Evolutionary conservation across 2,888 invertebrate species (phyloP).

Genomic region (Drosophila mettleri): DNA sequence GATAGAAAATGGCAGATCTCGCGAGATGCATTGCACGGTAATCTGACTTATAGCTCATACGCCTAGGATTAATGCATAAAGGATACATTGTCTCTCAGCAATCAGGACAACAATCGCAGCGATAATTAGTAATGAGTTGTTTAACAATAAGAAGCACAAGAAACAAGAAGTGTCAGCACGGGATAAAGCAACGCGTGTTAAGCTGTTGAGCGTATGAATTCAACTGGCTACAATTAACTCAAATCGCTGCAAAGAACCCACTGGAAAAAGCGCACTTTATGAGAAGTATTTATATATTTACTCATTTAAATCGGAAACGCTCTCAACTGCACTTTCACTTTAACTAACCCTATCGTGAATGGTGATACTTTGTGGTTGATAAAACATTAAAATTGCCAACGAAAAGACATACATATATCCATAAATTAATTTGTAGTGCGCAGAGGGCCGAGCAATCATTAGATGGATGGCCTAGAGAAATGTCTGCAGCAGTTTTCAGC

Average conservation of each 20-base stretch:
- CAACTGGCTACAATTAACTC: constrained; percentile 61
- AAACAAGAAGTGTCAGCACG: neutral
- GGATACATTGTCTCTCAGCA: constrained; percentile 44
- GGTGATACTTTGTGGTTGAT: constrained; percentile 56
- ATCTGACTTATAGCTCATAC: constrained; percentile 39
- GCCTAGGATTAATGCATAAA: constrained; percentile 28
- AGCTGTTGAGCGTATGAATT: constrained; percentile 45
- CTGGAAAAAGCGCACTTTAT: constrained; percentile 44
- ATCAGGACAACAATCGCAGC: neutral
- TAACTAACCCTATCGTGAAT: constrained; percentile 14
- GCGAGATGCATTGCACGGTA: constrained; percentile 15
- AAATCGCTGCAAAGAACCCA: constrained; percentile 41
- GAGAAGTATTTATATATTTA: constrained; percentile 27
- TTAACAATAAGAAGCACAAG: neutral
- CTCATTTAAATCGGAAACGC: constrained; percentile 4
- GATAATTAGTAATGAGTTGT: neutral
- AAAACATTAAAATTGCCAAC: constrained; percentile 47
- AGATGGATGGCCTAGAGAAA: neutral
- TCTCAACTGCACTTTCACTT: constrained; percentile 13
- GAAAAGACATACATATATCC: constrained; percentile 7
- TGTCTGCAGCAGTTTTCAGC: neutral
- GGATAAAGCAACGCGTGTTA: constrained; percentile 35
- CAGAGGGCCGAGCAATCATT: neutral
- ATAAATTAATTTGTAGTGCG: constrained; percentile 4
- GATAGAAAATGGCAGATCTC: constrained; percentile 24